A percentile compares a stretch with the other conserved stretches of the same genome.
These are phyloP conservation scores for Eciton burchellii DNA, from an alignment of 1,140 invertebrate species.

Conservation along the genomic window DNA sequence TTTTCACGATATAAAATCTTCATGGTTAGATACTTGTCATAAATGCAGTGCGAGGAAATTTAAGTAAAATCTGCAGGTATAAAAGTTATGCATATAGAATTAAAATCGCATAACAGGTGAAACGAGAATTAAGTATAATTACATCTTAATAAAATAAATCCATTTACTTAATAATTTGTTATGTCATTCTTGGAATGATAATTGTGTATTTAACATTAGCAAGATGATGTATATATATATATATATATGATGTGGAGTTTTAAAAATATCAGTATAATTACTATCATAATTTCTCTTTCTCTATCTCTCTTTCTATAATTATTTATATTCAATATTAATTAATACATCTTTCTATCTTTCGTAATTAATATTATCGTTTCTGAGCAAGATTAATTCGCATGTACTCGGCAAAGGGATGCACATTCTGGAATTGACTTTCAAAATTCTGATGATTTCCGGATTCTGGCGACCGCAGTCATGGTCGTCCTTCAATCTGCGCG, in stretches of 20 bases:
- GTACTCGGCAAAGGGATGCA: constrained; percentile 1
- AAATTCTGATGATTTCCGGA: constrained; percentile 51
- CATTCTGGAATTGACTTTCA: constrained; percentile 56
- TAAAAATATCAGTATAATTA: no score
- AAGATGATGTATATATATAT: no score
- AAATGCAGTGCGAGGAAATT: constrained; percentile 4
- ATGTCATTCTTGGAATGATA: no score
- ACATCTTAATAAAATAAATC: no score
- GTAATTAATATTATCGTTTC: neutral
- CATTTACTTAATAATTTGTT: no score
- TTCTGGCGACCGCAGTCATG: constrained; percentile 60
- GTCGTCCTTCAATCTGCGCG: neutral
- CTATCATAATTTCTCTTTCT: no score
- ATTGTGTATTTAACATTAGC: no score
- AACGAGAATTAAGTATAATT: neutral
- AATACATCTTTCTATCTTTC: no score
- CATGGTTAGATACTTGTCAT: neutral
- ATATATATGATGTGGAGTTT: no score
- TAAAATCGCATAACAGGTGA: neutral
- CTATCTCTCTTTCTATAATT: neutral
- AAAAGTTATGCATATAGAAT: no score
- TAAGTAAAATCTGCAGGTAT: neutral
- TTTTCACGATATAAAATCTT: no score
- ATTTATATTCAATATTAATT: neutral
- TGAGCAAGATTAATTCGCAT: neutral